Base-by-base conservation (phyloP, 2,888 invertebrate species). In the Troglohyphantes excavatus region DNA sequence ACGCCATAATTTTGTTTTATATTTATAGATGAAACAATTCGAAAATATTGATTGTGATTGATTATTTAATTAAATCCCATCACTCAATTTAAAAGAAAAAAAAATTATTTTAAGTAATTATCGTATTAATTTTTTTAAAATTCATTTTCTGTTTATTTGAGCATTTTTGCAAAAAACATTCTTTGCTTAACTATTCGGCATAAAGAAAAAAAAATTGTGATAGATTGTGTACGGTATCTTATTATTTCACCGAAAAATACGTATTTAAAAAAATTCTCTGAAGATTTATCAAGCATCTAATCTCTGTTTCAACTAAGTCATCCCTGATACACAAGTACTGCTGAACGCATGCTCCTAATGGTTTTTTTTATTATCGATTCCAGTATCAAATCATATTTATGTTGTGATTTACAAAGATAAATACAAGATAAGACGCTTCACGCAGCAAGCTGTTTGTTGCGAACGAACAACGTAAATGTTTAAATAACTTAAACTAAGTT, bases 391-490 rank as follows among this genome's bases (percentile, higher is more conserved):
- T 5, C 5, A n/a, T n/a, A 53, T 53, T 53, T n/a, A n/a, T 17
- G n/a, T 53, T 53, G 13, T n/a, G 17, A 53, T 53, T n/a, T 5
- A 7, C 17, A 53, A 53, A 53, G 53, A 53, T 53, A 53, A 53
- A n/a, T 53, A 53, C 17, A 53, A 39, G 53, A 53, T 53, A 53
- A 46, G 13, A 17, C 53, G 13, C 17, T 53, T 53, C 17, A n/a
- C 53, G 53, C n/a, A 53, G n/a, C 9, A 53, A n/a, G 53, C n/a
- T 53, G n/a, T 46, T 46, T 46, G 46, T 53, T 53, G n/a, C 53
- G 53, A 5, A 5, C 17, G 5, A 17, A 11, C 2, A 1, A 13
- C 17, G 17, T 17, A 53, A 53, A 53, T 53, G 53, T 53, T 53
- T 53, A 53, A 11, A 53, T 53, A 53, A n/a, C 53, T 53, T 53